phyloP scores from a whole-genome alignment of 2,888 invertebrate genomes.

The Mallateleia sp. region DNA sequence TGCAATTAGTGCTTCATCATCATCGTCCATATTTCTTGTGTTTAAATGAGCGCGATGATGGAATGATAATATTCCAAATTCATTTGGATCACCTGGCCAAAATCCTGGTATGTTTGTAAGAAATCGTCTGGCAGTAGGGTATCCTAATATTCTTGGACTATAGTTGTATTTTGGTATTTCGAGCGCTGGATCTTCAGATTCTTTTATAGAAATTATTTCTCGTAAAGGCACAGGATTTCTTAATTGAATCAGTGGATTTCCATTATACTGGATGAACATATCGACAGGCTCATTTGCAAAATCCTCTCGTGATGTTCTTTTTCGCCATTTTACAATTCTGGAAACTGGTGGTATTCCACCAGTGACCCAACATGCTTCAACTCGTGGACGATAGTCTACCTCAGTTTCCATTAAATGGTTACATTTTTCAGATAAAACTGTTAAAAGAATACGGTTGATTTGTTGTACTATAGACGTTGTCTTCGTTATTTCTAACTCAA shows the following conservation, averaged over 20 bases:
- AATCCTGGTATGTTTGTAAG: conserved; percentile 95
- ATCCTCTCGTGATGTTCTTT: conserved; percentile 67
- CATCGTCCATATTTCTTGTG: conserved; percentile 90
- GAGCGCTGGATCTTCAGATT: conserved; percentile 91
- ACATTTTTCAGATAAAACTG: conserved; percentile 91
- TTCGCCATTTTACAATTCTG: conserved; percentile 4
- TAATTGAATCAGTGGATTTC: conserved; percentile 93
- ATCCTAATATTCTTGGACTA: no score
- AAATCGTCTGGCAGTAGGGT: no score
- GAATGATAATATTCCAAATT: conserved; percentile 95
- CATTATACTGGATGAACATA: conserved; percentile 93
- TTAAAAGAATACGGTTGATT: conserved; percentile 93
- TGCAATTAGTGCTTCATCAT: conserved; percentile 93
- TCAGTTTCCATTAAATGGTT: conserved; percentile 92
- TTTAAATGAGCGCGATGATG: conserved; percentile 92
- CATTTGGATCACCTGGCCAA: conserved; percentile 95
- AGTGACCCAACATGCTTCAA: conserved; percentile 96
- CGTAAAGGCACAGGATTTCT: conserved; percentile 93
- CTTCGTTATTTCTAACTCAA: neutral
- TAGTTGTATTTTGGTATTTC: conserved; percentile 91
- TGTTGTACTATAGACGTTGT: conserved; percentile 91
- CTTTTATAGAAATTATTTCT: conserved; percentile 91
- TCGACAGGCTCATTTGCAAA: conserved; percentile 91
- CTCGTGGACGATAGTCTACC: conserved; percentile 94
- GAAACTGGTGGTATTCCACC: conserved; percentile 91